Conservation (phyloP, 2,888 invertebrate genomes). For the Epinotia bilunana region DNA sequence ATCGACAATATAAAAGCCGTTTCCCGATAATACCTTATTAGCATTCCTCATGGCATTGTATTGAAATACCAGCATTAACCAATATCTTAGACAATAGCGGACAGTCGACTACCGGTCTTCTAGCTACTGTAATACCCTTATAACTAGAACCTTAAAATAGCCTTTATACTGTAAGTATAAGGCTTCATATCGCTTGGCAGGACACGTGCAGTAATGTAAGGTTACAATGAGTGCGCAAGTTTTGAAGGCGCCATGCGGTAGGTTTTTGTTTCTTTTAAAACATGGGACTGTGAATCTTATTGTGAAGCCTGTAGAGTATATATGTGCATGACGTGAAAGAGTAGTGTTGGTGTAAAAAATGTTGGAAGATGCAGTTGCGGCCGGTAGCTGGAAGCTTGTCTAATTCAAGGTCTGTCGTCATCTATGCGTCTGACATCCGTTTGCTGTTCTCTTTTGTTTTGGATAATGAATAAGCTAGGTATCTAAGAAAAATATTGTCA, state of each 20-base stretch:
- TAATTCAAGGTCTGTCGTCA: conserved; percentile 25
- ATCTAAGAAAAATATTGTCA: too few relatives aligned
- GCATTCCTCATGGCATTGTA: conserved; percentile 26
- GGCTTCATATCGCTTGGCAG: conserved; percentile 7
- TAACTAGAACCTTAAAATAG: background rate
- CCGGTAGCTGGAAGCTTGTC: conserved; percentile 24
- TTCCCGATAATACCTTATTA: conserved; percentile 3
- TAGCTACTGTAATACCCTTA: conserved; percentile 29
- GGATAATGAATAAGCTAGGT: background rate
- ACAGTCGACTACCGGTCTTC: conserved; percentile 38
- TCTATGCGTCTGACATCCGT: background rate
- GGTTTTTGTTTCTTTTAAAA: conserved; percentile 34
- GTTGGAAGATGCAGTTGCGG: conserved; percentile 16
- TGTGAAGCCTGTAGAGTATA: background rate
- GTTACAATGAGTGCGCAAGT: conserved; percentile 40
- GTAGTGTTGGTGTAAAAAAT: conserved; percentile 22
- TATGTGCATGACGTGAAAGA: background rate
- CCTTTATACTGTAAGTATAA: background rate
- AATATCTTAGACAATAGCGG: conserved; percentile 34
- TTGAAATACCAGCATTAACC: conserved; percentile 15
- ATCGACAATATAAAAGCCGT: background rate
- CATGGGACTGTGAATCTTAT: conserved; percentile 3
- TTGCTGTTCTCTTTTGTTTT: conserved; percentile 2
- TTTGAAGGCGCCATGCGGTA: conserved; percentile 42
- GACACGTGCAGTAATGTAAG: background rate